A percentile compares a stretch with the other conserved stretches of the same genome.
phyloP scores from a whole-genome alignment of 2,888 invertebrate species.

The Acleris cristana region DNA sequence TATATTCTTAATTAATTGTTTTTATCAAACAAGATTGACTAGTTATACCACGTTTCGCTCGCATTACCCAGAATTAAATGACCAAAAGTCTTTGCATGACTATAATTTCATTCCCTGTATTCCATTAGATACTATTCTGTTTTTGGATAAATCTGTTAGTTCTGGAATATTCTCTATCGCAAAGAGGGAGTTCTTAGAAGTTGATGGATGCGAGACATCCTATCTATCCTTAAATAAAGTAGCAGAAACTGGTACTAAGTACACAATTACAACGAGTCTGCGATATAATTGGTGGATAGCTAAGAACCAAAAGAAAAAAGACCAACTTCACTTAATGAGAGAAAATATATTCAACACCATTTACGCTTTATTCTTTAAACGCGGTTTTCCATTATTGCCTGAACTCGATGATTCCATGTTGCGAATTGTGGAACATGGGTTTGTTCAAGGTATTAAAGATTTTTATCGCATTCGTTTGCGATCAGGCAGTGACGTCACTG shows the following conservation, averaged over 20 bases:
- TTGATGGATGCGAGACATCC: conserved; percentile 23
- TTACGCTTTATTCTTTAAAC: conserved; percentile 29
- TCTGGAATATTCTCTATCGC: conserved; percentile 15
- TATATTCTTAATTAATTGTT: conserved; percentile 38
- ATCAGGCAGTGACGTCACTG: not conserved
- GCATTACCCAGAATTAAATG: conserved; percentile 11
- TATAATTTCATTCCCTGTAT: conserved; percentile 24
- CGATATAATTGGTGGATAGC: conserved; percentile 24
- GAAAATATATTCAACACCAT: conserved; percentile 29
- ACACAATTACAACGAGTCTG: conserved; percentile 18
- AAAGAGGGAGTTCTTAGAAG: conserved; percentile 12
- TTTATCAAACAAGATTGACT: conserved; percentile 38
- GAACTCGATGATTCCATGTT: conserved; percentile 18
- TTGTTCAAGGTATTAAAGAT: conserved; percentile 12
- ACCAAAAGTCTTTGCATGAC: conserved; percentile 1
- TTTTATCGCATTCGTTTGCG: not conserved
- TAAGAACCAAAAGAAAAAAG: conserved; percentile 7
- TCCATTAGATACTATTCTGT: conserved; percentile 1
- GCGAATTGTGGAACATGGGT: conserved; percentile 33
- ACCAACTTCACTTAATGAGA: conserved; percentile 24
- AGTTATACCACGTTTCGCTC: conserved; percentile 30
- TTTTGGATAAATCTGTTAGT: conserved; percentile 1
- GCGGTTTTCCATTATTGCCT: conserved; percentile 35
- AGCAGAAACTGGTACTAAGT: conserved; percentile 11
- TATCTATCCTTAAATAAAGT: conserved; percentile 11